phyloP scores from a whole-genome alignment of 2,888 invertebrate species.

The Pelosia muscerda region DNA sequence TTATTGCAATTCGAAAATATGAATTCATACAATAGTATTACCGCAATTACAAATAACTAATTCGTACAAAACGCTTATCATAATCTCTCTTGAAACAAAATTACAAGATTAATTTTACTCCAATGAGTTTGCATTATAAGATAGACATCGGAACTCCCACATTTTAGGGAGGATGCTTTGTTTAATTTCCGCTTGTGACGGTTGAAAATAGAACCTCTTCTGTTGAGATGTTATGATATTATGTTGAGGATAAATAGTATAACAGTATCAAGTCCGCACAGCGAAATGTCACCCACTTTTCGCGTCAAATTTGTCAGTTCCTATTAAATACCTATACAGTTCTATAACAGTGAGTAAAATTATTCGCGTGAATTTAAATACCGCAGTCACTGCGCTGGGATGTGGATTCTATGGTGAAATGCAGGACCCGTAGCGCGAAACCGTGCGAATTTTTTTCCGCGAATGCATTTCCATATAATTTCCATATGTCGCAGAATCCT shows the following conservation, averaged over 20 bases:
- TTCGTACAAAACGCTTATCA: neutral
- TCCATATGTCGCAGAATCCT: neutral
- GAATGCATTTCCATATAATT: neutral
- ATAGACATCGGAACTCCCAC: conserved; percentile 2
- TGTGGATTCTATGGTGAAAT: neutral
- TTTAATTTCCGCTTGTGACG: conserved; percentile 18
- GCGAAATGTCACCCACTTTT: neutral
- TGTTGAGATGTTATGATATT: neutral
- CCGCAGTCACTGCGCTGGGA: neutral
- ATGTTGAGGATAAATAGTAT: neutral
- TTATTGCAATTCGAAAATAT: too few species aligned
- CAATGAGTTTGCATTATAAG: conserved; percentile 29
- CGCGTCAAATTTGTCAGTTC: neutral
- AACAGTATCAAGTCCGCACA: neutral
- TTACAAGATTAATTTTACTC: conserved; percentile 38
- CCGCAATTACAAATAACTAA: neutral
- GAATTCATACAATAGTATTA: neutral
- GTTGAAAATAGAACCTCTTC: conserved; percentile 11
- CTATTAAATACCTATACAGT: too few species aligned
- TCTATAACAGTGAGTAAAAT: neutral
- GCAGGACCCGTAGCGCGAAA: neutral
- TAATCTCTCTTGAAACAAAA: conserved; percentile 25
- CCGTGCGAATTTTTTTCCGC: neutral
- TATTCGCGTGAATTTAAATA: neutral
- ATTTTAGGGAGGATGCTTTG: conserved; percentile 9